These are phyloP conservation scores for Anableps anableps DNA, from an alignment of 2,797 vertebrate species.

Conservation along the genomic window DNA sequence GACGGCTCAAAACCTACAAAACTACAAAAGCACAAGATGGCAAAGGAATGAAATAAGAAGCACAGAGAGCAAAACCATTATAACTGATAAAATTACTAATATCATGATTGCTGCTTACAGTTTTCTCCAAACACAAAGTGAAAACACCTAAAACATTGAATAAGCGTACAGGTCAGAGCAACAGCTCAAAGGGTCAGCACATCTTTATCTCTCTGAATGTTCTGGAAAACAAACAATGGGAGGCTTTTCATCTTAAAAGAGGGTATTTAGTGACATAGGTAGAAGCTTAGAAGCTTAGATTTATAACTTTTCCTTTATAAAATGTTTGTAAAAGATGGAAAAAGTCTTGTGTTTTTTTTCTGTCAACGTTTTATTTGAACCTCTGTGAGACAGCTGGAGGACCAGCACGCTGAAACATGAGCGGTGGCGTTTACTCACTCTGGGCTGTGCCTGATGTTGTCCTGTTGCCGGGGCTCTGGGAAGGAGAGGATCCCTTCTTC, in stretches of 20 bases:
- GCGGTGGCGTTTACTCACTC: conserved; percentile 73
- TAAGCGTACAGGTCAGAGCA: not conserved
- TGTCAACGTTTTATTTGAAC: not conserved
- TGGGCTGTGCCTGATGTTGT: conserved; percentile 49
- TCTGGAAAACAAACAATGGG: not conserved
- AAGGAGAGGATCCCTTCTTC: conserved; percentile 34
- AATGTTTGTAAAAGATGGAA: not conserved
- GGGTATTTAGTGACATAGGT: not conserved
- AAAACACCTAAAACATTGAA: not conserved
- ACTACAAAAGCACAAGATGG: not conserved
- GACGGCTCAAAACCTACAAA: not conserved
- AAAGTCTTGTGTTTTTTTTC: not conserved
- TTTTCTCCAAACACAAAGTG: not conserved
- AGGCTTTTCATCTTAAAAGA: not conserved
- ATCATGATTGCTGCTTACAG: not conserved
- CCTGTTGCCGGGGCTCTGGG: conserved; percentile 31
- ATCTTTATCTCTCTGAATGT: too few relatives aligned
- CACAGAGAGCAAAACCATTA: not conserved
- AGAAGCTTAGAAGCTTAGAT: not conserved
- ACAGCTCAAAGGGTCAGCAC: not conserved
- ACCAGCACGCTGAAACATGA: not conserved
- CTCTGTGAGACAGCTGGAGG: not conserved
- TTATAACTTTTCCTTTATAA: not conserved
- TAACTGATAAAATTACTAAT: not conserved
- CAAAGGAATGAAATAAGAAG: not conserved